A percentile compares a stretch with the other conserved stretches of the same genome.
These are phyloP conservation scores for Uromys caudimaculatus DNA, from an alignment of 2,797 vertebrate species.

Conservation along the genomic window DNA sequence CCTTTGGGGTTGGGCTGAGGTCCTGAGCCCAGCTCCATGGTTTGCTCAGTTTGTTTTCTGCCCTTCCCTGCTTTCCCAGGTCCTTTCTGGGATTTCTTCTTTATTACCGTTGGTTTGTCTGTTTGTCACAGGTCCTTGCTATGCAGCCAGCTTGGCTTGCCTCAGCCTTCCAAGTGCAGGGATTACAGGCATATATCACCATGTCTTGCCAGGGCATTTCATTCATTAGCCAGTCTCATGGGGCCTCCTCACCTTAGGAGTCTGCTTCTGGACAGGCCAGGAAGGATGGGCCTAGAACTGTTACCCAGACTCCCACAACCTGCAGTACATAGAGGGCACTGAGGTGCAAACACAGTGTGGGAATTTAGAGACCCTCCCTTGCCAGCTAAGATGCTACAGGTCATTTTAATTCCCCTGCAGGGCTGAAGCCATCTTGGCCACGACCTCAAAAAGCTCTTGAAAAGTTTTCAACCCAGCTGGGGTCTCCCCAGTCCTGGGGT, in stretches of 20 bases:
- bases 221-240: background rate
- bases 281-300: background rate
- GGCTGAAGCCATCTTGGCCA: background rate
- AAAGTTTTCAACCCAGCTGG: background rate
- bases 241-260: background rate
- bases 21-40: background rate
- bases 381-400: background rate
- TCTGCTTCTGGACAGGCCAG: background rate
- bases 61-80: background rate
- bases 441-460: background rate
- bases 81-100: background rate
- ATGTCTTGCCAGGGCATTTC: background rate
- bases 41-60: background rate
- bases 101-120: background rate
- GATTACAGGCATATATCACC: background rate
- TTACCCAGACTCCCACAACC: background rate
- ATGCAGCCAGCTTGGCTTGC: background rate
- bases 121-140: background rate
- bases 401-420: background rate
- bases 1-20: background rate
- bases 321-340: background rate
- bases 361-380: background rate
- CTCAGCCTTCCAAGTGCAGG: background rate
- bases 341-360: rapidly evolving
- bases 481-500: background rate